A percentile compares a stretch with the other conserved stretches of the same genome.
Conservation (phyloP, 2,888 invertebrate genomes). For the Spodoptera exigua region DNA sequence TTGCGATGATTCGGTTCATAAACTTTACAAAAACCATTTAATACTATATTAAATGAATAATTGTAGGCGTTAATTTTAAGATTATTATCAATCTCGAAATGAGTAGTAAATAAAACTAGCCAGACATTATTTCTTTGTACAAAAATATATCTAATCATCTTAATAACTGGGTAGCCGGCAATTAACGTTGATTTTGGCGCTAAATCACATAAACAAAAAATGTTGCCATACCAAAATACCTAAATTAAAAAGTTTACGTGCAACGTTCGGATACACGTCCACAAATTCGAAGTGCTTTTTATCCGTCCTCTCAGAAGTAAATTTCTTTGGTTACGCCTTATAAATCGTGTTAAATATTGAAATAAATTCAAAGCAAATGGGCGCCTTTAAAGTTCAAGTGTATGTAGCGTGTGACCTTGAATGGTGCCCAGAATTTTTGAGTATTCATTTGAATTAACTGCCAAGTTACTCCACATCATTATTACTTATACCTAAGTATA, state of each 20-base stretch:
- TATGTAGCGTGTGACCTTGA: slow-evolving; percentile 72
- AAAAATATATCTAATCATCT: slow-evolving; percentile 36
- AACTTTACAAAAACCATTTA: slow-evolving; percentile 37
- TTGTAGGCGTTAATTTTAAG: slow-evolving; percentile 29
- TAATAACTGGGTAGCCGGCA: slow-evolving; percentile 38
- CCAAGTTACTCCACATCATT: slow-evolving; percentile 37
- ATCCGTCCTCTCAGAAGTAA: slow-evolving; percentile 48
- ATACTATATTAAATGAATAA: slow-evolving; percentile 34
- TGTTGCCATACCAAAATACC: slow-evolving; percentile 17
- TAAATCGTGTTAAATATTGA: slow-evolving; percentile 77
- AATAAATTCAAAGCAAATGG: slow-evolving; percentile 67
- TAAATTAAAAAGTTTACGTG: slow-evolving; percentile 45
- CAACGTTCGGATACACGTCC: slow-evolving; percentile 48
- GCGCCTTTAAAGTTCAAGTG: slow-evolving; percentile 63
- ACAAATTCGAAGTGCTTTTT: slow-evolving; percentile 57
- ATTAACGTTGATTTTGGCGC: slow-evolving; percentile 47
- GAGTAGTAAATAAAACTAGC: background rate
- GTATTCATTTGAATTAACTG: slow-evolving; percentile 62
- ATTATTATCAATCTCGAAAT: slow-evolving; percentile 26
- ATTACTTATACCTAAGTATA: slow-evolving; percentile 53
- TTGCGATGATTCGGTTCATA: slow-evolving; percentile 17
- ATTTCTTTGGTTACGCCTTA: slow-evolving; percentile 75
- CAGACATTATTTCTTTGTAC: slow-evolving; percentile 35
- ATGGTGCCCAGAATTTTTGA: slow-evolving; percentile 58
- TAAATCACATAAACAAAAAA: slow-evolving; percentile 29